Evolutionary conservation across 2,888 invertebrate species (phyloP).

Genomic region (Andrena praecox): DNA sequence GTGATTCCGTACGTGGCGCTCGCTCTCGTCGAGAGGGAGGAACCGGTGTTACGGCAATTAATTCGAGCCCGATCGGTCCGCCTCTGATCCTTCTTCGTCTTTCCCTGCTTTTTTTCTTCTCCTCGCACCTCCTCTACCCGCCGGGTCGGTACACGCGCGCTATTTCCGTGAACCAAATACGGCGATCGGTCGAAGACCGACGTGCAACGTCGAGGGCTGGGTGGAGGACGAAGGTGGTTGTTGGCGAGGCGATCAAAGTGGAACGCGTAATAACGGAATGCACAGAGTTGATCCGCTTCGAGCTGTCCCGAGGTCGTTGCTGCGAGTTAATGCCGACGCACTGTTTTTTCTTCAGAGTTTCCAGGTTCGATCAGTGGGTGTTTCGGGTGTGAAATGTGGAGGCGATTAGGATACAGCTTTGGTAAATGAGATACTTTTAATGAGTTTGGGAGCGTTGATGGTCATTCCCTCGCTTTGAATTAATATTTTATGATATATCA

Average conservation of each 20-base stretch:
- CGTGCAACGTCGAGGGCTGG: conserved; percentile 35
- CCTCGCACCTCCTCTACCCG: not conserved
- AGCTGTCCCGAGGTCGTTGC: conserved; percentile 36
- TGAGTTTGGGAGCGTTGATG: no score
- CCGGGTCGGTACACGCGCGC: conserved; percentile 50
- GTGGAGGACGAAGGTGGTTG: conserved; percentile 46
- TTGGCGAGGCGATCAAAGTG: conserved; percentile 65
- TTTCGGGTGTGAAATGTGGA: not conserved
- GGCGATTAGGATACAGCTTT: no score
- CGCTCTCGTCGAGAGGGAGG: conserved; percentile 70
- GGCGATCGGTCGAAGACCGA: conserved; percentile 57
- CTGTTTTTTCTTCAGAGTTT: not conserved
- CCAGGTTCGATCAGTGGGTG: conserved; percentile 17
- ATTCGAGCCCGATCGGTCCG: conserved; percentile 68
- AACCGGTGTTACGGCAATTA: conserved; percentile 72
- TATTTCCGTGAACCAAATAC: conserved; percentile 74
- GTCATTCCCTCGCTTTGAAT: no score
- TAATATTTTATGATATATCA: no score
- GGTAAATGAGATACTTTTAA: no score
- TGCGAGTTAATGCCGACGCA: not conserved
- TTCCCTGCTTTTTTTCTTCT: conserved; percentile 16
- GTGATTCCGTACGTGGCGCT: conserved; percentile 61
- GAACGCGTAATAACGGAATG: conserved; percentile 75
- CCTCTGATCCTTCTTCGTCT: conserved; percentile 60
- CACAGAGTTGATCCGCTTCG: conserved; percentile 65